A percentile compares a stretch with the other conserved stretches of the same genome.
Evolutionary conservation across 2,113 vertebrate genomes (phyloP).

Genomic region (Pygoscelis antarcticus): DNA sequence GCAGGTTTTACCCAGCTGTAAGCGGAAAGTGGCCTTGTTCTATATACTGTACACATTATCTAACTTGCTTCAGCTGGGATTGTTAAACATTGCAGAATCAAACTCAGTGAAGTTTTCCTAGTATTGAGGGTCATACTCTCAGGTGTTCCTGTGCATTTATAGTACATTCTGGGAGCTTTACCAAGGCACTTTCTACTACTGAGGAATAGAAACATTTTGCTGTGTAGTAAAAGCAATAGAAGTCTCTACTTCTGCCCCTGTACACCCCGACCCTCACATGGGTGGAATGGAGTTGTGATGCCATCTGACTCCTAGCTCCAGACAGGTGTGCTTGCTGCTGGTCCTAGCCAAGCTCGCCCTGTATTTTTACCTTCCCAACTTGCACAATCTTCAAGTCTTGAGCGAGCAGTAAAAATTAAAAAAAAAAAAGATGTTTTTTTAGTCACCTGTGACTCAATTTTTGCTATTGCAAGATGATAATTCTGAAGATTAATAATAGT

Average conservation of each 20-base stretch:
- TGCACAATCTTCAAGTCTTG: neutral
- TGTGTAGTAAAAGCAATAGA: neutral
- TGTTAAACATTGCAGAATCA: constrained; percentile 16
- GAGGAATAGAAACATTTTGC: neutral
- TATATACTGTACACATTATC: neutral
- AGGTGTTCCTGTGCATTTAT: neutral
- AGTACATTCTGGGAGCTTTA: neutral
- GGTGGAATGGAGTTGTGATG: neutral
- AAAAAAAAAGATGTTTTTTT: neutral
- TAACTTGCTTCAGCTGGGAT: neutral
- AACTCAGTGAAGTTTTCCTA: neutral
- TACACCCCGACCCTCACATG: accelerated
- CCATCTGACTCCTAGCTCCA: neutral
- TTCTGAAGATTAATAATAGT: neutral
- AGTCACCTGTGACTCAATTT: neutral
- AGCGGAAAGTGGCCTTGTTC: neutral
- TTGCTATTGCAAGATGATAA: neutral
- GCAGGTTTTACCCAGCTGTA: neutral
- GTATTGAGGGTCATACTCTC: neutral
- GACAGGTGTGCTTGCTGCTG: neutral
- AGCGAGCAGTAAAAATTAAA: neutral
- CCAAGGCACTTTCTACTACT: neutral
- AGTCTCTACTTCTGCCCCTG: neutral
- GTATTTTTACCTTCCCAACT: neutral
- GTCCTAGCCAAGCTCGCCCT: neutral